Percentiles rank a stretch among this genome's conserved stretches.
Evolutionary conservation across 2,797 vertebrate species (phyloP).

Genomic region (Saxicola maurus): DNA sequence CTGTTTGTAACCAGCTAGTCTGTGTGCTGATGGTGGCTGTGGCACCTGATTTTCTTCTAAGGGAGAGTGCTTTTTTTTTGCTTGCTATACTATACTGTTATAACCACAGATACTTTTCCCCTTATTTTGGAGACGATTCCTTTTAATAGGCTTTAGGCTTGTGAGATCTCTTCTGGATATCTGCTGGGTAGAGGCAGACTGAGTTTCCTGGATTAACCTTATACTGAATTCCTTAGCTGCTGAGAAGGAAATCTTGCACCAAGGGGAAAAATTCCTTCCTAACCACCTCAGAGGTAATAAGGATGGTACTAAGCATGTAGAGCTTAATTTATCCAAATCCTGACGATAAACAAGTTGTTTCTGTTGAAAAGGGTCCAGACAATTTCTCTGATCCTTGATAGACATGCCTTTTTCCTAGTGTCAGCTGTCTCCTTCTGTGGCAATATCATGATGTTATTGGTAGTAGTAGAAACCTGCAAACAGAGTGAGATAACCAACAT

Average conservation of each 20-base stretch:
- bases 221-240: not conserved
- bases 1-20: not conserved
- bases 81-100: not conserved
- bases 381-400: not conserved
- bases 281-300: not conserved
- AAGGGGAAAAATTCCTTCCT: not conserved
- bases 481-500: not conserved
- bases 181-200: not conserved
- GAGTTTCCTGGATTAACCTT: not conserved
- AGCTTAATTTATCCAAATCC: not conserved
- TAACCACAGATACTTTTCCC: fast-evolving
- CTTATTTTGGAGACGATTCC: not conserved
- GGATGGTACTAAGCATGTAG: not conserved
- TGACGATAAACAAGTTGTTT: not conserved
- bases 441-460: not conserved
- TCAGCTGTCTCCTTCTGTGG: not conserved
- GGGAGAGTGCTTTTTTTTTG: not conserved
- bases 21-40: not conserved
- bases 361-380: not conserved
- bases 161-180: not conserved
- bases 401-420: not conserved
- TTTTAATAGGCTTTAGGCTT: not conserved
- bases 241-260: not conserved
- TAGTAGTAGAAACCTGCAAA: not conserved
- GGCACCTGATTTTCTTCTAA: not conserved